phyloP scores from a whole-genome alignment of 1,140 invertebrate genomes.

The Tribolium madens region DNA sequence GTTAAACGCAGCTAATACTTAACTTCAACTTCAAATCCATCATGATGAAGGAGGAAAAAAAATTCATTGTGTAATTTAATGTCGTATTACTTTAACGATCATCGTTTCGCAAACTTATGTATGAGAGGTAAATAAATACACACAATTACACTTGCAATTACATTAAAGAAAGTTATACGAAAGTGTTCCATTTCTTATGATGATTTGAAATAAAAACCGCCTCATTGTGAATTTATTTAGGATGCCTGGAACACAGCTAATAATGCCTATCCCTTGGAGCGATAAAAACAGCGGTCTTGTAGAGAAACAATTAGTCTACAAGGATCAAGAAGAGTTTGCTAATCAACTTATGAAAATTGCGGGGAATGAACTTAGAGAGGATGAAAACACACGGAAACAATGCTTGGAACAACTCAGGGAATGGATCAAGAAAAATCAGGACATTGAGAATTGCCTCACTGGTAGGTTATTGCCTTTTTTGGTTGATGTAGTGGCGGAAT shows the following conservation, averaged over 20 bases:
- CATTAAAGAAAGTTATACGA: not conserved
- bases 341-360: conserved; percentile 69
- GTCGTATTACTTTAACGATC: not conserved
- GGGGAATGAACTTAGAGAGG: conserved; percentile 74
- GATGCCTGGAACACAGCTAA: conserved; percentile 51
- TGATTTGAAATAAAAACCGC: not conserved
- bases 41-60: not conserved
- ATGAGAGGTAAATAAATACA: not conserved
- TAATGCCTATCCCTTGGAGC: conserved; percentile 57
- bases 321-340: conserved; percentile 58
- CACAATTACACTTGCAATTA: not conserved
- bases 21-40: not conserved
- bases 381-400: conserved; percentile 71
- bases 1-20: not conserved
- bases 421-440: conserved; percentile 77
- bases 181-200: not conserved
- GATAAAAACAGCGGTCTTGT: conserved; percentile 27
- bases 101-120: not conserved
- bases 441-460: conserved; percentile 75
- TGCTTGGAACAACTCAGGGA: conserved; percentile 73
- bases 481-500: too few species aligned
- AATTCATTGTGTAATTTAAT: not conserved
- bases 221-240: conserved; percentile 16
- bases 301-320: conserved; percentile 48
- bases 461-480: conserved; percentile 63